These are phyloP conservation scores for Erythrocercus mccallii DNA, from an alignment of 2,113 vertebrate species.

Conservation along the genomic window DNA sequence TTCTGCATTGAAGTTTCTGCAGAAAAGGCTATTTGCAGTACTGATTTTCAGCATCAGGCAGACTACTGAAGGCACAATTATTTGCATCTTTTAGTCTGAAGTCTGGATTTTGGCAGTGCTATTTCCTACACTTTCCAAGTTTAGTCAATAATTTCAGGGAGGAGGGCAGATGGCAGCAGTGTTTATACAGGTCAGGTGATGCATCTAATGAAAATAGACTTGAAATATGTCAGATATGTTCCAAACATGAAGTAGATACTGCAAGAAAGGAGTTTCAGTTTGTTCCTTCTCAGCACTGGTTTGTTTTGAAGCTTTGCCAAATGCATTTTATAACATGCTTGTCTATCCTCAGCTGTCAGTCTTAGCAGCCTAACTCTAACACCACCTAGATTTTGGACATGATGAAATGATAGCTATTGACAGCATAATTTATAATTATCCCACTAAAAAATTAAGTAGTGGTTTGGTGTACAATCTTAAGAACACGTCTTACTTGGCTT, in stretches of 20 bases:
- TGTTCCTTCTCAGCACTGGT: not conserved
- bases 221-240: not conserved
- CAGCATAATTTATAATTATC: not conserved
- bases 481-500: not conserved
- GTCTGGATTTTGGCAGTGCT: not conserved
- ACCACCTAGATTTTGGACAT: not conserved
- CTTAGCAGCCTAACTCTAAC: not conserved
- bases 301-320: constrained; percentile 1
- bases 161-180: not conserved
- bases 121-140: not conserved
- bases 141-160: not conserved
- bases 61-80: not conserved
- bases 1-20: not conserved
- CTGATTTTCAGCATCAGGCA: not conserved
- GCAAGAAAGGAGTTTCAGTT: not conserved
- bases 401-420: not conserved
- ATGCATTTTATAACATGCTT: not conserved
- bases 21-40: not conserved
- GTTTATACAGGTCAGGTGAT: not conserved
- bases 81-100: not conserved
- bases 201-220: not conserved
- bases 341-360: not conserved
- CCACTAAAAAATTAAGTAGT: not conserved
- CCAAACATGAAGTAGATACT: not conserved
- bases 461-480: not conserved